Evolutionary conservation across 1,140 invertebrate species (phyloP), one percentile per base, ranked within the genome.

Genomic region (Aphidius gifuensis): DNA sequence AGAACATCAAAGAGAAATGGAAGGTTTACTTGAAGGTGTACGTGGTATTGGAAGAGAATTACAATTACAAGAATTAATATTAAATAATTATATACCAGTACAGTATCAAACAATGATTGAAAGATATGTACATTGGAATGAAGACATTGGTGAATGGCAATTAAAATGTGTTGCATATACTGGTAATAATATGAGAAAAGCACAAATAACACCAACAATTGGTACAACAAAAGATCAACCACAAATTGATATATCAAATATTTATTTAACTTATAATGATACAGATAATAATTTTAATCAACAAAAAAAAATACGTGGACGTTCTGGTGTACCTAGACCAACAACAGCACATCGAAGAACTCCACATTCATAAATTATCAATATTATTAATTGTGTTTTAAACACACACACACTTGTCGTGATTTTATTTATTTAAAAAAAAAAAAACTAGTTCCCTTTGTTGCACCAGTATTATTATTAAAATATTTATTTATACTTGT

Each of bases 121-220:
- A 71, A 85, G 90, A 69, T 92, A 96, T 76, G 92, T 95, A 11
- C 89, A 92, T 70, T 99, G 96, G 94, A 98, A 98, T 82, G 95
- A 98, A 80, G 96, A 98, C 70, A 95, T 97, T 53, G 96, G 96
- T 16, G 97, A 99, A 79, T 99, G 96, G 93, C 95, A 99, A 77
- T 84, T 99, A 9, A 93, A 92, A 75, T 98, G 96, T 82, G 94
- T 99, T 3, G 97, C 97, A 1, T 99, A 99, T 77, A 97, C 96
- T 11, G 97, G 97, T 0, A 99, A 99, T 80, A 99, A 99, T 76
- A 99, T 99, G 93, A 82, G 91, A 32, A 93, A 93, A 74, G 76
- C 78, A 9, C 74, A 80, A 64, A 66, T 70, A 6, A 68, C 70
- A 32, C 62, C 74, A 38, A 57, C 69, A 7, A 61, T 70, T 11